These are phyloP conservation scores for Asteroscopus sphinx DNA, from an alignment of 2,888 invertebrate species.

Conservation along the genomic window DNA sequence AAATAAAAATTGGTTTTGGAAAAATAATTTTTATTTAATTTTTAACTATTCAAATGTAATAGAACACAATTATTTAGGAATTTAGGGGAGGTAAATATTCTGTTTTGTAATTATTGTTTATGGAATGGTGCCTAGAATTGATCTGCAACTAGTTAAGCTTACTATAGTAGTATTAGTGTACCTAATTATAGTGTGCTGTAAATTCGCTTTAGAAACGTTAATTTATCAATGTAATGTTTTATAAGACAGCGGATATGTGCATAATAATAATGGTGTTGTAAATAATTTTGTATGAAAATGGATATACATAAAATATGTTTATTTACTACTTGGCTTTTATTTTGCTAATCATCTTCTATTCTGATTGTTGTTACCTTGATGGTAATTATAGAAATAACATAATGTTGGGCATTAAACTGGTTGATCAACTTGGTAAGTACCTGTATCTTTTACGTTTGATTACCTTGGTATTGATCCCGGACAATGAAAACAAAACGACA, in stretches of 20 bases:
- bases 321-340: slow-evolving; percentile 76
- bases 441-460: neutral
- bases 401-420: neutral
- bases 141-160: slow-evolving; percentile 79
- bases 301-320: slow-evolving; percentile 87
- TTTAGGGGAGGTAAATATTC: slow-evolving; percentile 47
- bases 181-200: slow-evolving; percentile 74
- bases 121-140: slow-evolving; percentile 81
- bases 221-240: slow-evolving; percentile 87
- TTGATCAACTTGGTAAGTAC: neutral
- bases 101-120: slow-evolving; percentile 64
- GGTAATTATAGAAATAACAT: too few relatives aligned
- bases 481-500: slow-evolving; percentile 33
- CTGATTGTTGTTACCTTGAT: neutral
- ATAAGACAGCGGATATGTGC: slow-evolving; percentile 86
- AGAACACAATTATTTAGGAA: slow-evolving; percentile 31
- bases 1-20: slow-evolving; percentile 25
- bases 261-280: slow-evolving; percentile 87
- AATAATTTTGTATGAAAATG: slow-evolving; percentile 87
- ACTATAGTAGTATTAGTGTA: slow-evolving; percentile 65
- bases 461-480: slow-evolving; percentile 21
- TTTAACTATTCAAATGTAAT: slow-evolving; percentile 35
- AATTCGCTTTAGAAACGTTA: slow-evolving; percentile 81
- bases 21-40: slow-evolving; percentile 25
- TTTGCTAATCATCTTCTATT: slow-evolving; percentile 39